phyloP scores from a whole-genome alignment of 2,797 vertebrate species.

The Lutra lutra region DNA sequence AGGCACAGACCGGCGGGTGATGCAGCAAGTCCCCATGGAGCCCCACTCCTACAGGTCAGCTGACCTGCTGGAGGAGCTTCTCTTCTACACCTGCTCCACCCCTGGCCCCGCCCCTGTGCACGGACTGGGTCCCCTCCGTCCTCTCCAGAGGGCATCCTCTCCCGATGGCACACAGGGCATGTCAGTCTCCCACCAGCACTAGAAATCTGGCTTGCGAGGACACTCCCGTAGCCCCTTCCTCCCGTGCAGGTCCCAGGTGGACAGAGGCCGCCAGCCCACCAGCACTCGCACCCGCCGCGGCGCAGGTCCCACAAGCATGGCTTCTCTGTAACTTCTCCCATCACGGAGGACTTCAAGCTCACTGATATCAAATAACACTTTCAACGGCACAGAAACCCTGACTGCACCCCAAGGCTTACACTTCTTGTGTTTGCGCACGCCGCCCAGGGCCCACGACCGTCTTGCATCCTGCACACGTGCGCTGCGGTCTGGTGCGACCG shows the following conservation, averaged over 20 bases:
- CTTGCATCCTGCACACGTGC: neutral
- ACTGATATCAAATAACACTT: neutral
- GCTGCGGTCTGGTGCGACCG: fast-evolving
- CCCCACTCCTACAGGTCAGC: neutral
- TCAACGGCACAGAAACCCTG: neutral
- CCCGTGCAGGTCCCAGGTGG: too few species aligned
- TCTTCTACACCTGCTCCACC: neutral
- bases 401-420: neutral
- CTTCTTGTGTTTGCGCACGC: fast-evolving
- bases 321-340: neutral
- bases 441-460: too few species aligned
- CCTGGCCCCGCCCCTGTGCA: neutral
- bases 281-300: neutral
- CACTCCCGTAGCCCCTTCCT: neutral
- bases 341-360: neutral
- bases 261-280: too few species aligned
- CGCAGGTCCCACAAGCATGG: too few species aligned
- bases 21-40: fast-evolving
- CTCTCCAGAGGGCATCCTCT: neutral
- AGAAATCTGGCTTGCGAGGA: neutral
- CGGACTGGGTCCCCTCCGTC: too few species aligned
- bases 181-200: neutral
- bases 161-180: neutral
- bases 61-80: neutral
- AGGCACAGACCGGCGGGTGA: neutral